Base-by-base conservation (phyloP, 2,888 invertebrate species). In the Sminthurinus aureus region DNA sequence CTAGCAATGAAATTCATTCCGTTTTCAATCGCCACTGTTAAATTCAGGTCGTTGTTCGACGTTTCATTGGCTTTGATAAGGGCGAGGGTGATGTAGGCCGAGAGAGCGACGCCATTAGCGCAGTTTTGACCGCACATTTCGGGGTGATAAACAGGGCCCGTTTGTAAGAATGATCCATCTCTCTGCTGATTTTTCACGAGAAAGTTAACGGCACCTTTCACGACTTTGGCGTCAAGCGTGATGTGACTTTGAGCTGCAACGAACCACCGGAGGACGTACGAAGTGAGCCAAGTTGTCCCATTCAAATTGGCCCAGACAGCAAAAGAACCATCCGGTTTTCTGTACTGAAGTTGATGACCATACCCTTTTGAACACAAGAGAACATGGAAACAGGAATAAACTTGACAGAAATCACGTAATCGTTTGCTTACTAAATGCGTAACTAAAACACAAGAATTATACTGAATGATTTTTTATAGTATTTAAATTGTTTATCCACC, bases 341-440 rank as follows among this genome's bases (percentile, higher is more conserved):
- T 18, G 66, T 38, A 82, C 0, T 95, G 96, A 89, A 98, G 92
- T 89, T 98, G 94, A 85, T 96, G 93, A 90, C 98, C 98, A 90
- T 97, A 98, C 4, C 97, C 97, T 24, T 95, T 90, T 98, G n/a
- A n/a, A n/a, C n/a, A n/a, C n/a, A n/a, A n/a, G n/a, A n/a, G n/a
- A n/a, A n/a, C n/a, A n/a, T n/a, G n/a, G n/a, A n/a, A n/a, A n/a
- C n/a, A n/a, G n/a, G n/a, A n/a, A n/a, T n/a, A n/a, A n/a, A n/a
- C n/a, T n/a, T n/a, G n/a, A n/a, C n/a, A n/a, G n/a, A n/a, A n/a
- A n/a, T n/a, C n/a, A n/a, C n/a, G n/a, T n/a, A n/a, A n/a, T n/a
- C n/a, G n/a, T n/a, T n/a, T n/a, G n/a, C n/a, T n/a, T n/a, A n/a
- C n/a, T n/a, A n/a, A n/a, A n/a, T n/a, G n/a, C n/a, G n/a, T n/a